phyloP scores from a whole-genome alignment of 1,140 invertebrate genomes.

The Lordiphosa collinella region DNA sequence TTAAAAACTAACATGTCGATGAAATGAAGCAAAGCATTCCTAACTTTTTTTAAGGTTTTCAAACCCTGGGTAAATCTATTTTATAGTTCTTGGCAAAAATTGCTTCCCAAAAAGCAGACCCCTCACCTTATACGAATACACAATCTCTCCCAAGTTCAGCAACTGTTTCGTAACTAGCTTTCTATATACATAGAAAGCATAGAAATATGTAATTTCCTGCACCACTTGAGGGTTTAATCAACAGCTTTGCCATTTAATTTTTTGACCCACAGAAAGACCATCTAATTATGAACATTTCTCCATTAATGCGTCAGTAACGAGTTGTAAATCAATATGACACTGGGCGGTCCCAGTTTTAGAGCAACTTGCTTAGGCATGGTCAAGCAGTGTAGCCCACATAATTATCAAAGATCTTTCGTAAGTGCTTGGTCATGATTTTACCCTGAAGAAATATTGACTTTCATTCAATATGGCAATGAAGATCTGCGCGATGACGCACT shows the following conservation, averaged over 20 bases:
- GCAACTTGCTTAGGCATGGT: not conserved
- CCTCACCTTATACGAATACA: too few relatives aligned
- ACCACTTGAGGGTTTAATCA: conserved; percentile 20
- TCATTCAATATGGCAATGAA: conserved; percentile 57
- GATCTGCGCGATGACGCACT: conserved; percentile 45
- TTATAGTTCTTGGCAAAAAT: too few relatives aligned
- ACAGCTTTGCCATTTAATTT: conserved; percentile 39
- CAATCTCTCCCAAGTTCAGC: not conserved
- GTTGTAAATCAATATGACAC: not conserved
- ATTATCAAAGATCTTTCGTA: not conserved
- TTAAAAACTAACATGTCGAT: too few relatives aligned
- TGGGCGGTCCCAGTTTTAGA: conserved; percentile 2
- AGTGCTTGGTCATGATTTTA: conserved; percentile 1
- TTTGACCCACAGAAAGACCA: conserved; percentile 9
- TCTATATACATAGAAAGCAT: conserved; percentile 37
- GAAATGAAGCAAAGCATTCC: too few relatives aligned
- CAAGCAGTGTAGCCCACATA: conserved; percentile 1
- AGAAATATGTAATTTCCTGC: conserved; percentile 25
- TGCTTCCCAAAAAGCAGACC: too few relatives aligned
- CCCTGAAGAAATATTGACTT: conserved; percentile 24
- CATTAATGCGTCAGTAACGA: too few relatives aligned
- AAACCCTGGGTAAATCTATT: too few relatives aligned
- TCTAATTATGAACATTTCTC: too few relatives aligned
- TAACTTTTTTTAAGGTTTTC: too few relatives aligned
- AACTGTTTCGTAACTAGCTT: conserved; percentile 10